These are phyloP conservation scores for Papilio elwesi DNA, from an alignment of 2,888 invertebrate genomes.

Conservation along the genomic window DNA sequence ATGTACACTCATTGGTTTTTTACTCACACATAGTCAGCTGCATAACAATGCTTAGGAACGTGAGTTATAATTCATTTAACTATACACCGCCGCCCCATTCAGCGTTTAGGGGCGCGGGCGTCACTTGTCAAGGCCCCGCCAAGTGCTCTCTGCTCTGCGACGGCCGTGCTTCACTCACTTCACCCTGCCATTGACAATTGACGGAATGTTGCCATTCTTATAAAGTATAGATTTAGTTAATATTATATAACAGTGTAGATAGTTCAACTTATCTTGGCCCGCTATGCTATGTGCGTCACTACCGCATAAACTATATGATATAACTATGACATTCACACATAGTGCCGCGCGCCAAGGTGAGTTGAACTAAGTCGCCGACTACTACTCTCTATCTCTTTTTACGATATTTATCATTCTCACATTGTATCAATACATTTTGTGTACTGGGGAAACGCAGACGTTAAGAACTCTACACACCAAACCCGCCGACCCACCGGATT, in stretches of 20 bases:
- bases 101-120: conserved; percentile 37
- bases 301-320: too few relatives aligned
- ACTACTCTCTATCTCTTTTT: too few relatives aligned
- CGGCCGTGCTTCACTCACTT: conserved; percentile 35
- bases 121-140: conserved; percentile 36
- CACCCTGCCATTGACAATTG: conserved; percentile 45
- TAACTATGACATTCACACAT: too few relatives aligned
- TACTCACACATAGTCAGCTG: neutral
- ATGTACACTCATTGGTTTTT: neutral
- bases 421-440: too few relatives aligned
- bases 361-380: neutral
- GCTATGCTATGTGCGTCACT: too few relatives aligned
- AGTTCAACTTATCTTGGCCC: neutral
- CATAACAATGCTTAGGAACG: conserved; percentile 20
- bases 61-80: conserved; percentile 34
- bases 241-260: neutral
- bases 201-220: conserved; percentile 41
- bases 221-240: too few relatives aligned
- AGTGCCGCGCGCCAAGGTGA: neutral
- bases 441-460: too few relatives aligned
- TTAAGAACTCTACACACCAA: too few relatives aligned
- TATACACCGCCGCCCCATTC: conserved; percentile 28
- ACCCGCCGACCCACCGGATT: too few relatives aligned
- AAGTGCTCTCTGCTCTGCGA: conserved; percentile 33
- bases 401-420: too few relatives aligned